Base-by-base conservation (phyloP, 2,113 vertebrate species). In the Cettia cetti region DNA sequence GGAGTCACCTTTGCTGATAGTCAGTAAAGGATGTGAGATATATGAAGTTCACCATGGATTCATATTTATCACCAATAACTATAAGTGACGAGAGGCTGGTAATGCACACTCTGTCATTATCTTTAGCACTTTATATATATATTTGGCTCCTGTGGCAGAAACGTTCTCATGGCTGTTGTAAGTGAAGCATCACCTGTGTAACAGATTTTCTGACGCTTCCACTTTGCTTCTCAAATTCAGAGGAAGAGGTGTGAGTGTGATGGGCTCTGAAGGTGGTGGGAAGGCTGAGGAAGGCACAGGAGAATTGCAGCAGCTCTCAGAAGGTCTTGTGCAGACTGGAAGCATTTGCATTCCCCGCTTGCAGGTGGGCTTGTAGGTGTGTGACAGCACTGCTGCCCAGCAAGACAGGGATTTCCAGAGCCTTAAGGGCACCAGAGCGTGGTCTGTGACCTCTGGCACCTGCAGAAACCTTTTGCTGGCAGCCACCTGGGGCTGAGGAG, bases 171-270 rank as follows among this genome's bases (percentile, higher is more conserved):
- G 92, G 89, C 72, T 97, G 95, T 94, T 96, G 89, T 61, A 96
- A 96, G 96, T 59, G 93, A 89, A 50, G 93, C 91, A 95, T 96
- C 95, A 95, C 95, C 96, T 97, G 96, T 91, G 86, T 95, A 97
- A 95, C 96, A 95, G 94, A 95, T 91, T 96, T 95, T 72, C 89
- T 78, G 91, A 82, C 28, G 61, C 91, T 95, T 92, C 61, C 89
- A 77, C 92, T 94, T 45, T 45, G 30, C 86, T 85, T 91, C 81
- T 95, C 80, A 64, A 60, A 88, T 44, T 93, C 93, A 12, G 92
- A 54, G 45, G 9, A 9, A 60, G 92, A 96, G 76, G 93, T 95
- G 93, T 75, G 85, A 94, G 88, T 1, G 13, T 11, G 79, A 89
- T 13, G 88, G 84, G 85, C 88, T 85, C 89, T 0, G 10, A 71